phyloP scores from a whole-genome alignment of 2,888 invertebrate species.

The Drosophila picticornis region DNA sequence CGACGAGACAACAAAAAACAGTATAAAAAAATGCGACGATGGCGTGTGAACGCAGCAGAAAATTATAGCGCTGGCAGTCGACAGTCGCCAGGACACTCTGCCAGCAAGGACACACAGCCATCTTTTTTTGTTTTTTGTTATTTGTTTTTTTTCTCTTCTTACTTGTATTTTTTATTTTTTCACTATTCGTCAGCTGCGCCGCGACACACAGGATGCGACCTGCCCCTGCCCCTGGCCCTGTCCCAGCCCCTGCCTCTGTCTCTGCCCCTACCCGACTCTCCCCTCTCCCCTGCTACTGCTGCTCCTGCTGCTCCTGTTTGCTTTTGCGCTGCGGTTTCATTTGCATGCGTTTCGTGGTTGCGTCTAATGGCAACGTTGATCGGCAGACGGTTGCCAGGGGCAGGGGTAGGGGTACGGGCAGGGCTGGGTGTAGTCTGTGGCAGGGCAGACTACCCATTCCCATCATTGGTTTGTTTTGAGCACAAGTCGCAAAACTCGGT shows the following conservation, averaged over 20 bases:
- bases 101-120: conserved; percentile 28
- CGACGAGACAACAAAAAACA: conserved; percentile 6
- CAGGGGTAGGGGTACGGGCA: conserved; percentile 2
- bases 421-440: not conserved
- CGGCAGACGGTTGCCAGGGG: not conserved
- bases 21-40: conserved; percentile 74
- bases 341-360: conserved; percentile 78
- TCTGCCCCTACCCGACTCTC: not conserved
- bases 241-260: not conserved
- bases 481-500: conserved; percentile 73
- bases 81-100: conserved; percentile 25
- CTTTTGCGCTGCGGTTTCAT: conserved; percentile 71
- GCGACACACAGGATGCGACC: conserved; percentile 42
- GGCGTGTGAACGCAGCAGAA: conserved; percentile 79
- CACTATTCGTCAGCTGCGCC: conserved; percentile 82
- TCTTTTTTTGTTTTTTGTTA: no score
- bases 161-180: conserved; percentile 69
- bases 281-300: conserved; percentile 1
- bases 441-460: not conserved
- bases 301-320: conserved; percentile 7
- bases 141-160: conserved; percentile 42
- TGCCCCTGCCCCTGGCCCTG: conserved; percentile 4
- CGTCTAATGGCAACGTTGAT: conserved; percentile 64
- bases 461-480: conserved; percentile 35
- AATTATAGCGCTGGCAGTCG: conserved; percentile 55